Evolutionary conservation across 2,113 vertebrate genomes (phyloP), one percentile per base, ranked within the genome.

Genomic region (Silurus glanis): DNA sequence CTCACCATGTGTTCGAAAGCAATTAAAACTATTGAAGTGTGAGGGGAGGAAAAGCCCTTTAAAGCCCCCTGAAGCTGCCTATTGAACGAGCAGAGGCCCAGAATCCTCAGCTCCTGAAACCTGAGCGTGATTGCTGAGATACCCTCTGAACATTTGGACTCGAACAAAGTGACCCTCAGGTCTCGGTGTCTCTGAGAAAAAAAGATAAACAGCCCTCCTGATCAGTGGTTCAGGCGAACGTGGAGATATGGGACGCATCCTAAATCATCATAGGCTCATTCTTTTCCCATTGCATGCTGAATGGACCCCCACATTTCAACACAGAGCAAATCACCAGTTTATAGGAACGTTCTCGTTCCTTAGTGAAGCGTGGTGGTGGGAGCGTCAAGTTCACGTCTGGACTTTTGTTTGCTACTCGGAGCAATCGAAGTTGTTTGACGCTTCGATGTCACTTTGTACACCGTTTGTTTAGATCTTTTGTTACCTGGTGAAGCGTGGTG

Each of bases 21-120:
- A 86, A 89, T 89, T 84, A 89, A 76, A 86, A 75, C 21, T 28
- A 53, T 28, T 45, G 49, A 67, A 86, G 78, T 81, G 78, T 69
- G 37, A 37, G 37, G 37, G 21, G 19, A 9, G 80, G 47, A 83
- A 83, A 86, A 83, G 10, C n/a, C 56, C 82, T 62, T 55, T 66
- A 64, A 88, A 80, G 79, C 76, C 79, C 79, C 45, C 25, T 21
- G 80, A 51, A 64, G 80, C 61, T 16, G 47, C 59, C n/a, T 16
- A 67, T 45, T 55, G 37, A 83, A 72, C 66, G 66, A 86, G 28
- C 82, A 86, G 75, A 45, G 49, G 53, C 56, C 71, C 64, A 25
- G 66, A 79, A 80, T 80, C 59, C 21, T 83, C 0, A 6, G 61
- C 69, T 61, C 45, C 55, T 9, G 55, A 80, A 62, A 88, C 19